Conservation (phyloP, 1,140 invertebrate species). For the Drosophila ogumai region DNA sequence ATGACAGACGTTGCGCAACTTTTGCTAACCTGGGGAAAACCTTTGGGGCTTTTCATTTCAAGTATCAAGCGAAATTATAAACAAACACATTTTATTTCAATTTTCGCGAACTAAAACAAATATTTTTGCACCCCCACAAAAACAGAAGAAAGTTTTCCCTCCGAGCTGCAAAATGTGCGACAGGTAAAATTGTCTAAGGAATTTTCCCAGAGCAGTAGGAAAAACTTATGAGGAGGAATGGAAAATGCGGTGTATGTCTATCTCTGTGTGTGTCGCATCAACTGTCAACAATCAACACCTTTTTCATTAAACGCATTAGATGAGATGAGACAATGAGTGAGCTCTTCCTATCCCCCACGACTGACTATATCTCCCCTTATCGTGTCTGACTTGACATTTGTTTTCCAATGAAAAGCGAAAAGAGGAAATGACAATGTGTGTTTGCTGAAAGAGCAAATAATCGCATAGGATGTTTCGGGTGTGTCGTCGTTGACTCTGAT, state of each 20-base stretch:
- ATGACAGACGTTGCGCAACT: constrained; percentile 26
- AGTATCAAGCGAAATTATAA: constrained; percentile 49
- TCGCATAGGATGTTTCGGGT: constrained; percentile 38
- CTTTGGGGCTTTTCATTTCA: constrained; percentile 50
- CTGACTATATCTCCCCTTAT: neutral
- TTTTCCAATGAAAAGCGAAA: constrained; percentile 79
- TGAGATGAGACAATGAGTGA: constrained; percentile 63
- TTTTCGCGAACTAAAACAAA: constrained; percentile 73
- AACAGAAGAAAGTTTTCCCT: constrained; percentile 46
- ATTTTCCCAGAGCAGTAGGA: constrained; percentile 22
- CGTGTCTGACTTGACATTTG: constrained; percentile 68
- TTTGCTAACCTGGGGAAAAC: constrained; percentile 29
- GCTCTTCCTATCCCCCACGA: neutral
- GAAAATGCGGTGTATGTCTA: constrained; percentile 11
- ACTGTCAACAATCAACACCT: constrained; percentile 82
- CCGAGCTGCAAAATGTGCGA: constrained; percentile 25
- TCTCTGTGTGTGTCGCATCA: constrained; percentile 36
- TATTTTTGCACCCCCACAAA: constrained; percentile 42
- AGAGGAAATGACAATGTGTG: constrained; percentile 71
- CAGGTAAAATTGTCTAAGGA: constrained; percentile 54
- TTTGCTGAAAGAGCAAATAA: constrained; percentile 54
- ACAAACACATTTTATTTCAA: constrained; percentile 55
- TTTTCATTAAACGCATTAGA: constrained; percentile 83
- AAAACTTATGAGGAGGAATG: constrained; percentile 35
- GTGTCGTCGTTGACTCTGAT: constrained; percentile 75